Evolutionary conservation across 2,888 invertebrate species (phyloP).

Genomic region (Drosophila incognita): DNA sequence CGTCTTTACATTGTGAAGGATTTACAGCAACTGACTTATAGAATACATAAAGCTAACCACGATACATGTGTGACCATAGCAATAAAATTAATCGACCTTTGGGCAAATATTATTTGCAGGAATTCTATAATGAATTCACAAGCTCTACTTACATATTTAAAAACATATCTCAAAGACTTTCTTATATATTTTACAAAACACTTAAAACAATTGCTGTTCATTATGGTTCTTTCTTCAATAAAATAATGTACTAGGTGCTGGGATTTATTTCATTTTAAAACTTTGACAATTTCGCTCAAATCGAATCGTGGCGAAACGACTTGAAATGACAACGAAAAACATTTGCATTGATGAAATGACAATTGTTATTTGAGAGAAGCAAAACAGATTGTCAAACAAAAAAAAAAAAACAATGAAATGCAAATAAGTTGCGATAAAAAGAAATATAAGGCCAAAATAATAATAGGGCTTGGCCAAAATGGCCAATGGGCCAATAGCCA

Average conservation of each 20-base stretch:
- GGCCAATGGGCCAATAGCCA: conserved; percentile 41
- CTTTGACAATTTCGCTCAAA: conserved; percentile 35
- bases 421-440: conserved; percentile 39
- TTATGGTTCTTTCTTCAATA: not conserved
- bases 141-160: no score
- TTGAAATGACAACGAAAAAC: conserved; percentile 43
- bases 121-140: not conserved
- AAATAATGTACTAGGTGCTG: not conserved
- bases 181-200: not conserved
- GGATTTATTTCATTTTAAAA: conserved; percentile 1
- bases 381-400: conserved; percentile 22
- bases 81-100: not conserved
- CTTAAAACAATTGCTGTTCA: not conserved
- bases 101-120: not conserved
- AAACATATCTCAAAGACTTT: not conserved
- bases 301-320: conserved; percentile 24
- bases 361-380: conserved; percentile 54
- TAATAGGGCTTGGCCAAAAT: conserved; percentile 33
- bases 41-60: no score
- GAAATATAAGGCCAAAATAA: conserved; percentile 31
- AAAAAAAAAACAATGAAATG: conserved; percentile 25
- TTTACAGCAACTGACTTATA: no score
- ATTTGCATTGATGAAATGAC: conserved; percentile 73
- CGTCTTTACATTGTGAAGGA: no score
- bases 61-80: no score